Evolutionary conservation across 2,888 invertebrate genomes (phyloP), one percentile per base, ranked within the genome.

Genomic region (Chamaedrilus cognettii): DNA sequence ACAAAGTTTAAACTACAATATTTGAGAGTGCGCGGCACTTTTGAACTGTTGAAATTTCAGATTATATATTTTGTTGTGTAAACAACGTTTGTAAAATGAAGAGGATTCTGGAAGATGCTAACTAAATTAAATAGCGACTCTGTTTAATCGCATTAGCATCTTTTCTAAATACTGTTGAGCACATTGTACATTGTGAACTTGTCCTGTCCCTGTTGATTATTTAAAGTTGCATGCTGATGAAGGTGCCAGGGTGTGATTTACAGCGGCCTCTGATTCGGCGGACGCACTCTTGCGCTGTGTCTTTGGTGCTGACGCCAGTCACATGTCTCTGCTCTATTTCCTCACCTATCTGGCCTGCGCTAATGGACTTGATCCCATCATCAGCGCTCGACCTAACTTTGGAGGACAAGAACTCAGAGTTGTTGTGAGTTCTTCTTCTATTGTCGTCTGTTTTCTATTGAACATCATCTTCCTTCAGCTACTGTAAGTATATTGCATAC

Each of bases 241-340:
- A n/a, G n/a, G n/a, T n/a, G n/a, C n/a, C n/a, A n/a, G n/a, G n/a
- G n/a, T n/a, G n/a, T n/a, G n/a, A n/a, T n/a, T 69, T 67, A 32
- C 72, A 82, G 82, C 72, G 64, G 78, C 79, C 3, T 75, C 69
- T 57, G 79, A 81, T 42, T 67, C 77, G 1, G 68, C 79, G 32
- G 72, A 75, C 15, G 74, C 80, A 5, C 78, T 79, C 11, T 66
- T 69, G 19, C 68, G 82, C 51, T 77, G 77, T 26, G 76, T 83
- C 63, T 77, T 81, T 69, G 83, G 83, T n/a, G 72, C 72, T 30
- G 83, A 83, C 60, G 56, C 75, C 0, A 74, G 74, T 3, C 82
- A 83, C 72, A 72, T 83, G 32, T 83, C 83, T n/a, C 68, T 80
- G 3, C 71, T 83, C 33, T 83, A 79, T 70, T 80, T 72, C 63